Conservation (phyloP, 2,888 invertebrate species). For the Dendrolimus pini region DNA sequence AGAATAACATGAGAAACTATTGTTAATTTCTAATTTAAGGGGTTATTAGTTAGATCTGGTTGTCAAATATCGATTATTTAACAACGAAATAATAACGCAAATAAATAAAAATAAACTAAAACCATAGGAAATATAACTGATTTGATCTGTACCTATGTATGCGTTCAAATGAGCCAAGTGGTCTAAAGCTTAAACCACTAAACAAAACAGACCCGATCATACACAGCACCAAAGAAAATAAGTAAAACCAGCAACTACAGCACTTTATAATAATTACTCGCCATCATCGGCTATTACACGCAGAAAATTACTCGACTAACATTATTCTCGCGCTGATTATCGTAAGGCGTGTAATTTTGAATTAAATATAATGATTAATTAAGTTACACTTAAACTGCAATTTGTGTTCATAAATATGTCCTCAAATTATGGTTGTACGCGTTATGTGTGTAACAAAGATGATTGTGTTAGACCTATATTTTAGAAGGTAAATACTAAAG, state of each 20-base stretch:
- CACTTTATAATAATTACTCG: conserved; percentile 41
- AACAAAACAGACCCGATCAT: no score
- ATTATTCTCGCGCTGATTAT: conserved; percentile 25
- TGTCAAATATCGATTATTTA: no score
- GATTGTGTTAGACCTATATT: background rate
- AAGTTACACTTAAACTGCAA: conserved; percentile 11
- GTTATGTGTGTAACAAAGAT: background rate
- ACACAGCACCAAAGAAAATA: background rate
- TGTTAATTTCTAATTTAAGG: no score
- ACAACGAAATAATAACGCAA: no score
- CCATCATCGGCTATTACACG: conserved; percentile 47
- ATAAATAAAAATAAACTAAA: no score
- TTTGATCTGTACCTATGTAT: no score
- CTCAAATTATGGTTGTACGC: background rate
- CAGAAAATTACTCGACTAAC: conserved; percentile 49
- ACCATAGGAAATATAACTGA: no score
- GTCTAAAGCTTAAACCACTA: no score
- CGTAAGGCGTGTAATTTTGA: conserved; percentile 18
- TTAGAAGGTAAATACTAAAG: no score
- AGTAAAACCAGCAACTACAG: background rate
- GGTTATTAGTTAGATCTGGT: no score
- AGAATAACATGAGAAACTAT: no score
- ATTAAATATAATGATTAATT: conserved; percentile 26
- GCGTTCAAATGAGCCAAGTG: no score
- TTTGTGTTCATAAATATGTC: background rate